Base-by-base conservation (phyloP, 2,113 vertebrate species). In the Terrapene triunguis region DNA sequence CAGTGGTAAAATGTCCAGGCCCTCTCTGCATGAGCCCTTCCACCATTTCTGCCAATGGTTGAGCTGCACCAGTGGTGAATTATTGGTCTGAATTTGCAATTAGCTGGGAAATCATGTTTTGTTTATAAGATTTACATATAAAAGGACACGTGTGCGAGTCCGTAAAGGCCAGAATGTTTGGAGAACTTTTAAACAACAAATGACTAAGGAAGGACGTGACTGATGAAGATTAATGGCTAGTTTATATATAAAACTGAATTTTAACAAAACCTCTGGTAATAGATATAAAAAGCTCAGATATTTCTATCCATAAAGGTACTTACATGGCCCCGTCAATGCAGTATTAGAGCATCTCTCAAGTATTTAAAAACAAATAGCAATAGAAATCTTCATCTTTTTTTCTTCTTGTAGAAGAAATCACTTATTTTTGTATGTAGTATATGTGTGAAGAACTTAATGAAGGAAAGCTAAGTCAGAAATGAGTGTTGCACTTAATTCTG, bases 61-160 rank as follows among this genome's bases (percentile, higher is more conserved):
- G n/a, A 38, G n/a, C 27, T 65, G 0, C 1, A 0, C 1, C 0
- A 0, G 12, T 0, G 1, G 55, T 0, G 2, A 80, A 2, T 53
- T 35, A 0, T 0, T 48, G 44, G 47, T 54, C 13, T 2, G 17
- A 87, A 53, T 16, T 38, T 25, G 42, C 42, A 47, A 25, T 47
- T 78, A 47, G 74, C 42, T 78, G 42, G 74, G 42, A 78, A 27
- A 78, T 14, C 42, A 72, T 11, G 19, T 38, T 69, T 76, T 44
- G 1, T 83, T 87, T 48, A 0, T 74, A 35, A 53, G 59, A 21
- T 29, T 5, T 53, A 35, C 0, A 1, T 4, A 48, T 82, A n/a
- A 4, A 6, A 62, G 48, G 38, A 12, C 24, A n/a, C 2, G 0
- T 5, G 38, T 4, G 3, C 12, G 14, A 1, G 0, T 10, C 10